A percentile compares a stretch with the other conserved stretches of the same genome.
Evolutionary conservation across 2,113 vertebrate species (phyloP).

Genomic region (Bettongia penicillata): DNA sequence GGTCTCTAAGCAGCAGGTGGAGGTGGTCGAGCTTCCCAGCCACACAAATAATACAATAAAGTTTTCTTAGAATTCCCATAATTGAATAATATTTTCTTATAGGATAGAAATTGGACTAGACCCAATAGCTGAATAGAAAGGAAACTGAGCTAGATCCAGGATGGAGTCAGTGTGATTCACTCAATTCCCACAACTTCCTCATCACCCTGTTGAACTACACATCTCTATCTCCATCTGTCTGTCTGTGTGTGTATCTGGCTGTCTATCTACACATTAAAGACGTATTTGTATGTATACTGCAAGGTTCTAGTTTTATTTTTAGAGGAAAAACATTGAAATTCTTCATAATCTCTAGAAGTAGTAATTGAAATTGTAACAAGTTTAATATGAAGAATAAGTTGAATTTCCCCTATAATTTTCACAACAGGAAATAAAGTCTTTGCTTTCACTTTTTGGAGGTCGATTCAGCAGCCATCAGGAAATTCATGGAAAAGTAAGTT

Average conservation of each 20-base stretch:
- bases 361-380: neutral
- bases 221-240: no score
- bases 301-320: neutral
- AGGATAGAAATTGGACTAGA: neutral
- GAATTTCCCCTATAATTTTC: constrained; percentile 64
- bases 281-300: neutral
- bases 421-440: constrained; percentile 91
- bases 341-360: neutral
- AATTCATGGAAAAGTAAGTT: constrained; percentile 90
- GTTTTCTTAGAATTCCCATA: neutral
- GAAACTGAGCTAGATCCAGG: neutral
- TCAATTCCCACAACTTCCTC: neutral
- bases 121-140: neutral
- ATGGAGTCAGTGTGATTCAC: neutral
- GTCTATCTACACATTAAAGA: no score
- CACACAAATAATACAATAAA: neutral
- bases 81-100: neutral
- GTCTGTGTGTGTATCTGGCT: no score
- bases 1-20: neutral
- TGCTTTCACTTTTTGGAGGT: constrained; percentile 91
- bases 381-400: constrained; percentile 9
- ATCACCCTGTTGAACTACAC: neutral
- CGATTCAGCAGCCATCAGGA: constrained; percentile 85
- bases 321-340: neutral
- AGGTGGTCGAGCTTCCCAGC: neutral